Evolutionary conservation across 2,797 vertebrate genomes (phyloP), one percentile per base, ranked within the genome.

Genomic region (Centropyge bicolor): DNA sequence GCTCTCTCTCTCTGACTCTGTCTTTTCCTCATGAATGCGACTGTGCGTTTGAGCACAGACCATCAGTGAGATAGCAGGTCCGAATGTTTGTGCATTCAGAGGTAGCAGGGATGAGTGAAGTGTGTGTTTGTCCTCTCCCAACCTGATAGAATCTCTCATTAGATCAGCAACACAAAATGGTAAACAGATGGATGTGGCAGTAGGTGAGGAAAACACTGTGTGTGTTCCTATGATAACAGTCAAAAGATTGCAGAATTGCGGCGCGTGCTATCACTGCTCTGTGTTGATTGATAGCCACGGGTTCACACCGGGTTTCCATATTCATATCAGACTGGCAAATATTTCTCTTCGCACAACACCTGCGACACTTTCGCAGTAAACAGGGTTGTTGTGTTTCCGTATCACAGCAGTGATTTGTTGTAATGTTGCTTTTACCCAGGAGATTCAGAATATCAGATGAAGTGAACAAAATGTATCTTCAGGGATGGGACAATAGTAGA

Each of bases 101-200:
- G 62, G 70, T 55, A 64, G 66, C 61, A 69, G 22, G 27, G 36
- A 75, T 61, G 51, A 75, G 60, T 73, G 61, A 57, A 55, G 67
- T 45, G 57, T 63, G 64, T 67, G 66, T 78, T 62, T 83, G 56
- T 75, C 40, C 1, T 73, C 52, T 78, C 43, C 49, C 57, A 35
- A 51, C 31, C 70, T 57, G 83, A 84, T 77, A 74, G 51, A 59
- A 81, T 86, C 63, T 85, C 81, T 86, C 80, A 81, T 88, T 87
- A 81, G 84, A 84, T 84, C 64, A 63, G 76, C 76, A 74, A 76
- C 83, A 83, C 81, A 80, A 86, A 89, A 80, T 84, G 66, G 80
- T 81, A 86, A 89, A 85, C 88, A 92, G 93, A 93, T 86, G 86
- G 86, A 88, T 73, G 81, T 79, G 84, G 82, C 82, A 85, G 86